Conservation (phyloP, 2,113 vertebrate genomes). For the Antennarius striatus region DNA sequence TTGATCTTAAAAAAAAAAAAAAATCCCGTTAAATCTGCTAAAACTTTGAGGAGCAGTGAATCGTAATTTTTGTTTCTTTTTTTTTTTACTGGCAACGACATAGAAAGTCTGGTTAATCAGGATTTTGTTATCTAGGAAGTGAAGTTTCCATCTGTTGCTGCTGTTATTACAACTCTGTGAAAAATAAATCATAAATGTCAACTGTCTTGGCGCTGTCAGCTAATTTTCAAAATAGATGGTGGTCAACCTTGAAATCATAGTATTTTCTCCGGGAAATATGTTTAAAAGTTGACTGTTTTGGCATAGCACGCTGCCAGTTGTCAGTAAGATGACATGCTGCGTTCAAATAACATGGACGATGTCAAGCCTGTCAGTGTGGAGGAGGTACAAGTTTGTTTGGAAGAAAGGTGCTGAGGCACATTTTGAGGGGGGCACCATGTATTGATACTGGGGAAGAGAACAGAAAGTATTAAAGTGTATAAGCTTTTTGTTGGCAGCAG, state of each 20-base stretch:
- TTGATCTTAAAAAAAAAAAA: too few relatives aligned
- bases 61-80: too few relatives aligned
- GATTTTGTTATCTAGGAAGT: too few relatives aligned
- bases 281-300: not conserved
- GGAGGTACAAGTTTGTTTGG: conserved; percentile 37
- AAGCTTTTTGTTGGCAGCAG: conserved; percentile 70
- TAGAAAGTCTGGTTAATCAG: too few relatives aligned
- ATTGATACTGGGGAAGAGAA: conserved; percentile 26
- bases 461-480: conserved; percentile 73
- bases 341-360: conserved; percentile 28
- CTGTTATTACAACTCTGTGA: too few relatives aligned
- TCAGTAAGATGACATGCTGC: conserved; percentile 35
- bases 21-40: too few relatives aligned
- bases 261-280: conserved; percentile 1
- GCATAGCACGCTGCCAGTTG: conserved; percentile 7
- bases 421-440: conserved; percentile 11
- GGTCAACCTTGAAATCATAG: conserved; percentile 10
- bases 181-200: too few relatives aligned
- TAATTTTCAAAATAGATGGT: conserved; percentile 8
- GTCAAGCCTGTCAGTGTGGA: conserved; percentile 44
- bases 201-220: too few relatives aligned
- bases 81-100: too few relatives aligned
- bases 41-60: too few relatives aligned
- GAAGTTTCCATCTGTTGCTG: too few relatives aligned
- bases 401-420: conserved; percentile 31